These are phyloP conservation scores for Drosophila parabipectinata DNA, from an alignment of 1,140 invertebrate genomes.

Conservation along the genomic window DNA sequence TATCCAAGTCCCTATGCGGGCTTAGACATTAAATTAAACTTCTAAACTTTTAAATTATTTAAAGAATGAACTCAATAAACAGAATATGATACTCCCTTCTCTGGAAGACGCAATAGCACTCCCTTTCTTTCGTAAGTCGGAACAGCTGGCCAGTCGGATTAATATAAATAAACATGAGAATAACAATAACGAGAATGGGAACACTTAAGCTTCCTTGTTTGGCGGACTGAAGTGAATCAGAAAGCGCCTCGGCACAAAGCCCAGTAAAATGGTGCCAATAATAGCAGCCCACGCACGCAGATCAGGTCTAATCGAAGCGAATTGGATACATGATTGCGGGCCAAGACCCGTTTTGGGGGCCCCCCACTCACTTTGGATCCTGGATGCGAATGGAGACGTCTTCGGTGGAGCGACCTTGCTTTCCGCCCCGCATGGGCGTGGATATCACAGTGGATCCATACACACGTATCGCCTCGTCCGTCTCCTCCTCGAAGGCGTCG, in stretches of 20 bases:
- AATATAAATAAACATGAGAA: slow-evolving; percentile 21
- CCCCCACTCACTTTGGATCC: slow-evolving; percentile 80
- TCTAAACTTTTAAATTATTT: too few relatives aligned
- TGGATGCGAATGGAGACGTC: slow-evolving; percentile 83
- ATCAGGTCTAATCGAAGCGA: slow-evolving; percentile 1
- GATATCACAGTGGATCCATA: slow-evolving; percentile 89
- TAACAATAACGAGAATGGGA: slow-evolving; percentile 28
- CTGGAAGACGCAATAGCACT: not conserved
- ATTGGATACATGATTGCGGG: not conserved
- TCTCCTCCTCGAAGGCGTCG: slow-evolving; percentile 92
- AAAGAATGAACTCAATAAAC: too few relatives aligned
- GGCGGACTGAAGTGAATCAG: slow-evolving; percentile 14
- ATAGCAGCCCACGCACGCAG: slow-evolving; percentile 42
- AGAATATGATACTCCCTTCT: too few relatives aligned
- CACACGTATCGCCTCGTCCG: slow-evolving; percentile 90
- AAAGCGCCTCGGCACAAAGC: slow-evolving; percentile 14
- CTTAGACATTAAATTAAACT: too few relatives aligned
- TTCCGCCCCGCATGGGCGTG: slow-evolving; percentile 85
- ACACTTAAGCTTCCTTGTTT: slow-evolving; percentile 37
- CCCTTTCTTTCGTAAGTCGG: too few relatives aligned
- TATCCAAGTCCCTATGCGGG: too few relatives aligned
- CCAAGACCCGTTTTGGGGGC: slow-evolving; percentile 40
- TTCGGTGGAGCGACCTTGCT: slow-evolving; percentile 82
- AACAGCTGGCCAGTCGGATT: slow-evolving; percentile 32
- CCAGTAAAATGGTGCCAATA: slow-evolving; percentile 46